These are phyloP conservation scores for Ichneumoninae sp. DNA, from an alignment of 2,888 invertebrate species.

Conservation along the genomic window DNA sequence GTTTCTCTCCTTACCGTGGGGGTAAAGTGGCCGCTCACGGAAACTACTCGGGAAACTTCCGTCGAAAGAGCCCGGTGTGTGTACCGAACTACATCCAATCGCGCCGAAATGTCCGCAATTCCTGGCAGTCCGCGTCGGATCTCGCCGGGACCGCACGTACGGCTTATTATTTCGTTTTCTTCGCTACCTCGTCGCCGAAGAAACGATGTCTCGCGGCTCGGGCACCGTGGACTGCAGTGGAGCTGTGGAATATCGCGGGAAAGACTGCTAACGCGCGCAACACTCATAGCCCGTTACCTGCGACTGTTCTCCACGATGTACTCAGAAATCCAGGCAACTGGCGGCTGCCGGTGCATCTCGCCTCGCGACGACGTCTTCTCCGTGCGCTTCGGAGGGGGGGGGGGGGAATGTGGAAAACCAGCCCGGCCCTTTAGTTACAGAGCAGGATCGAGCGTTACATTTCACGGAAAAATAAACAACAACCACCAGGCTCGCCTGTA, in stretches of 20 bases:
- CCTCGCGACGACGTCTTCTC: slow-evolving; percentile 4
- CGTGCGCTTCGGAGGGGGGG: neutral
- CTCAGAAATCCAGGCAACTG: slow-evolving; percentile 10
- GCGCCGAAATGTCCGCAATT: slow-evolving; percentile 79
- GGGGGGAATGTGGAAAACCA: slow-evolving; percentile 25
- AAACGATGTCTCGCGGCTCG: slow-evolving; percentile 54
- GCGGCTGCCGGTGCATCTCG: slow-evolving; percentile 25
- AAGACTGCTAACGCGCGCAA: slow-evolving; percentile 64
- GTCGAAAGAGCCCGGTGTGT: slow-evolving; percentile 35
- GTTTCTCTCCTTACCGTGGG: neutral
- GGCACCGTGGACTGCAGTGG: neutral
- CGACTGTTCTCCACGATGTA: slow-evolving; percentile 23
- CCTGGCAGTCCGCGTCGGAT: slow-evolving; percentile 73
- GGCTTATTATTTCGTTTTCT: slow-evolving; percentile 81
- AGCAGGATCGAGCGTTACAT: slow-evolving; percentile 37
- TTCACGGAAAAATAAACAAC: slow-evolving; percentile 50
- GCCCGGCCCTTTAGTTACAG: slow-evolving; percentile 25
- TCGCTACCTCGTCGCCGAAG: slow-evolving; percentile 30
- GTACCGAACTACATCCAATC: slow-evolving; percentile 78
- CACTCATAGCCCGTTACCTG: slow-evolving; percentile 6
- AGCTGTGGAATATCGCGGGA: slow-evolving; percentile 65
- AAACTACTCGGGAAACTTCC: slow-evolving; percentile 73
- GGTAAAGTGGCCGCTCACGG: slow-evolving; percentile 33
- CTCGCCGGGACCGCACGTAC: slow-evolving; percentile 35
- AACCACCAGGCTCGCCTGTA: slow-evolving; percentile 39